These are phyloP conservation scores for Thaleichthys pacificus DNA, from an alignment of 2,797 vertebrate species.

Conservation along the genomic window DNA sequence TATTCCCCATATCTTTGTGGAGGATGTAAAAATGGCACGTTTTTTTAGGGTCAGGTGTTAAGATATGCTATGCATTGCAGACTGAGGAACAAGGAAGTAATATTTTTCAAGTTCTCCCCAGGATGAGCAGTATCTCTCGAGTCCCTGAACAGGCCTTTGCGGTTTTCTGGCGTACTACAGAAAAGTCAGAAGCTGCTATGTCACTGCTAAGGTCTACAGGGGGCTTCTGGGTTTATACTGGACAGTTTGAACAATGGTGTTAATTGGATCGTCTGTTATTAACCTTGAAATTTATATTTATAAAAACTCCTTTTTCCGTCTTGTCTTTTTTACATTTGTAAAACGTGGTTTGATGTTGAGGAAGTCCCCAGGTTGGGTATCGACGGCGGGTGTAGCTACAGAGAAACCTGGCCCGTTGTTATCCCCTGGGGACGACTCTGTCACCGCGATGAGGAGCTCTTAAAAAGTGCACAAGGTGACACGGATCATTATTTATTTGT, in stretches of 20 bases:
- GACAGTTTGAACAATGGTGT: constrained; percentile 61
- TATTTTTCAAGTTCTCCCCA: constrained; percentile 49
- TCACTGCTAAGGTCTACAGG: constrained; percentile 79
- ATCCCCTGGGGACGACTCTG: constrained; percentile 57
- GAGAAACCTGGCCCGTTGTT: constrained; percentile 82
- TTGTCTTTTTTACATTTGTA: constrained; percentile 32
- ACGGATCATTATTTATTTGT: constrained; percentile 83
- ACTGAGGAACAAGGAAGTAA: constrained; percentile 75
- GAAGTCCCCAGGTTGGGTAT: constrained; percentile 49
- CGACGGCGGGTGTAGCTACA: constrained; percentile 85
- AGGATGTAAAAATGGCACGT: constrained; percentile 76
- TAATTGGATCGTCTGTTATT: constrained; percentile 42
- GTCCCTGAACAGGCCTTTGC: constrained; percentile 74
- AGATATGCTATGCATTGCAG: constrained; percentile 80
- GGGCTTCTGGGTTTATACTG: constrained; percentile 71
- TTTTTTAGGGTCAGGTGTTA: constrained; percentile 52
- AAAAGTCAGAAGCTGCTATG: constrained; percentile 83
- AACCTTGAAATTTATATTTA: constrained; percentile 65
- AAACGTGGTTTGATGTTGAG: constrained; percentile 41
- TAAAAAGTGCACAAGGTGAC: constrained; percentile 63
- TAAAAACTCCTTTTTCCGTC: constrained; percentile 57
- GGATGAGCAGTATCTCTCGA: constrained; percentile 47
- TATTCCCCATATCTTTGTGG: constrained; percentile 58
- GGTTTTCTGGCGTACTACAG: constrained; percentile 83
- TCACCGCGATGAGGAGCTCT: constrained; percentile 66